phyloP scores from a whole-genome alignment of 2,888 invertebrate species.

The Zootermopsis nevadensis region DNA sequence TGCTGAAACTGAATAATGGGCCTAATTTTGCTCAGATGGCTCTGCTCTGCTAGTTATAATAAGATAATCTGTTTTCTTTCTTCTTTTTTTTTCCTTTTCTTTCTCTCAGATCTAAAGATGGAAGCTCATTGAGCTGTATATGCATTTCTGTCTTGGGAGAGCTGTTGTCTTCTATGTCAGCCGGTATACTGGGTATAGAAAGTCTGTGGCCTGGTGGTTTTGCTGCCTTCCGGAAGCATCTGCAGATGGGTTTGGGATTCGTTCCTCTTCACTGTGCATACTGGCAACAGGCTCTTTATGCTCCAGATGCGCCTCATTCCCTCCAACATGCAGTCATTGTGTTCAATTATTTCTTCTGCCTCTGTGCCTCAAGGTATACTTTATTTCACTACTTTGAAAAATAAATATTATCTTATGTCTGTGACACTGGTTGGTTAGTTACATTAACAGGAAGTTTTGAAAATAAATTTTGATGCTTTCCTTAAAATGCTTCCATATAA shows the following conservation, averaged over 20 bases:
- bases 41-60: no score
- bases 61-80: neutral
- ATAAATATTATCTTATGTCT: neutral
- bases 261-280: neutral
- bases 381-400: slow-evolving; percentile 6
- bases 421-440: no score
- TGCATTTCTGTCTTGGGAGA: slow-evolving; percentile 19
- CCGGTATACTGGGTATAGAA: neutral
- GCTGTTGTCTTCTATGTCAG: slow-evolving; percentile 27
- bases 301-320: neutral
- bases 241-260: slow-evolving; percentile 21
- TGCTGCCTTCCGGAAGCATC: slow-evolving; percentile 5
- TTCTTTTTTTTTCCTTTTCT: no score
- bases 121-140: neutral
- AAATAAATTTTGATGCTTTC: no score
- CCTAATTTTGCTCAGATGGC: no score
- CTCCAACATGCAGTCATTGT: slow-evolving; percentile 21
- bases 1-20: no score
- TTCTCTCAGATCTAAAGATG: slow-evolving; percentile 5
- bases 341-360: slow-evolving; percentile 32
- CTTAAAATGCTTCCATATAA: no score
- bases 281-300: slow-evolving; percentile 17
- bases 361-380: slow-evolving; percentile 24
- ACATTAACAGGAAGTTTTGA: no score
- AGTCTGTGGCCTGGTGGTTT: slow-evolving; percentile 1